A percentile compares a stretch with the other conserved stretches of the same genome.
Conservation (phyloP, 1,140 invertebrate genomes). For the Zaprionus ornatus region DNA sequence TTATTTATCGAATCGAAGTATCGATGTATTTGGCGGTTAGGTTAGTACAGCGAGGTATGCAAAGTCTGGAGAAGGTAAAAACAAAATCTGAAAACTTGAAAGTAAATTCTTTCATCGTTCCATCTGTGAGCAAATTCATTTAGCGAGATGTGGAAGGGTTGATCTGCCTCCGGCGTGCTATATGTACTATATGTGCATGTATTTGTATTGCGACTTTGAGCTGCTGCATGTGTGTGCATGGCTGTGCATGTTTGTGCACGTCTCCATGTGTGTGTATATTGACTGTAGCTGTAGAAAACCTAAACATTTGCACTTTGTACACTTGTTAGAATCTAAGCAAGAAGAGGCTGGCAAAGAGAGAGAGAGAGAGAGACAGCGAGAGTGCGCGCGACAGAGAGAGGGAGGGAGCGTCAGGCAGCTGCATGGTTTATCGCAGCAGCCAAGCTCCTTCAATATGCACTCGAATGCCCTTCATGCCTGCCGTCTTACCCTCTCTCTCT, state of each 20-base stretch:
- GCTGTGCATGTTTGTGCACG: constrained; percentile 7
- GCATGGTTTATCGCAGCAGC: constrained; percentile 72
- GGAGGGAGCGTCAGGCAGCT: constrained; percentile 11
- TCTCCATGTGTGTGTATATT: constrained; percentile 30
- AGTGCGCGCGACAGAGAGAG: not conserved
- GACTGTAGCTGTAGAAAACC: constrained; percentile 46
- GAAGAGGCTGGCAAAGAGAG: constrained; percentile 31
- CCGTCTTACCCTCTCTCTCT: constrained; percentile 2
- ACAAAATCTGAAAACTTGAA: not conserved
- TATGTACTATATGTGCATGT: not conserved
- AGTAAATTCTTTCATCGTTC: not conserved
- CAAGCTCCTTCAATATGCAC: constrained; percentile 58
- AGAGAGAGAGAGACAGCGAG: not conserved
- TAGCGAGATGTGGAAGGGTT: constrained; percentile 10
- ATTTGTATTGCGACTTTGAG: constrained; percentile 9
- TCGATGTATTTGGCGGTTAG: constrained; percentile 4
- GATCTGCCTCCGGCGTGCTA: not conserved
- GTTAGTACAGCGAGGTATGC: constrained; percentile 35
- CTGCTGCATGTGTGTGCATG: not conserved
- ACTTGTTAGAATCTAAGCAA: constrained; percentile 61
- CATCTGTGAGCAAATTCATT: constrained; percentile 5
- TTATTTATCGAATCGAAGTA: constrained; percentile 61
- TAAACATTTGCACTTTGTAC: constrained; percentile 72
- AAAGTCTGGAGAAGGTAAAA: not conserved
- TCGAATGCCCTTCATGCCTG: constrained; percentile 60